phyloP scores from a whole-genome alignment of 2,797 vertebrate species.

The Brotogeris chrysoptera region DNA sequence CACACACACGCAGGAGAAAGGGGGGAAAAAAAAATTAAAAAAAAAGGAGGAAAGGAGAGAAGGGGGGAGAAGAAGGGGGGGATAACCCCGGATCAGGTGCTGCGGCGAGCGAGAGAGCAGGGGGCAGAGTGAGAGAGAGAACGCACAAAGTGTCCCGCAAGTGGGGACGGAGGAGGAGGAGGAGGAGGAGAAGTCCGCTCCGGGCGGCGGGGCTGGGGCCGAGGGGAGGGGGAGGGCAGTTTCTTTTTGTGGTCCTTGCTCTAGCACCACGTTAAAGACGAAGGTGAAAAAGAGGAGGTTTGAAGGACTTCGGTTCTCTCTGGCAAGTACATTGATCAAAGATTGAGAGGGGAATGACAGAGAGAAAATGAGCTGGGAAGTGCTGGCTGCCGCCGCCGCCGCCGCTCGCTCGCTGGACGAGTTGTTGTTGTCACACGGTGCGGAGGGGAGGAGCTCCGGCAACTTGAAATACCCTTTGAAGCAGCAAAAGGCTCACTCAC shows the following conservation, averaged over 20 bases:
- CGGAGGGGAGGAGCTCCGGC: conserved; percentile 94
- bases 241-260: conserved; percentile 79
- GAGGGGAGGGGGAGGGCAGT: conserved; percentile 43
- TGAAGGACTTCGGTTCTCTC: conserved; percentile 81
- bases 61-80: conserved; percentile 38
- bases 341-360: conserved; percentile 92
- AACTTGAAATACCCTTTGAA: conserved; percentile 84
- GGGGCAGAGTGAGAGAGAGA: conserved; percentile 27
- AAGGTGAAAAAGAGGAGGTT: conserved; percentile 81
- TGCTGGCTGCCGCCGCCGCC: conserved; percentile 76
- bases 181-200: conserved; percentile 71
- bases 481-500: conserved; percentile 76
- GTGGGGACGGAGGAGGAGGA: conserved; percentile 52
- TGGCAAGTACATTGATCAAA: conserved; percentile 92
- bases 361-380: conserved; percentile 95
- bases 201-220: conserved; percentile 73
- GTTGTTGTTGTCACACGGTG: conserved; percentile 99
- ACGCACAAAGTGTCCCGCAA: conserved; percentile 68
- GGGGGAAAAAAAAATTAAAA: not conserved
- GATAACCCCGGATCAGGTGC: conserved; percentile 30
- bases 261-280: conserved; percentile 81
- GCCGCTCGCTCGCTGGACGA: conserved; percentile 88
- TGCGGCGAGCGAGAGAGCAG: conserved; percentile 61
- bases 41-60: conserved; percentile 5
- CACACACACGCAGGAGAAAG: not conserved